Base-by-base conservation (phyloP, 2,888 invertebrate genomes). In the Teleogryllus oceanicus region DNA sequence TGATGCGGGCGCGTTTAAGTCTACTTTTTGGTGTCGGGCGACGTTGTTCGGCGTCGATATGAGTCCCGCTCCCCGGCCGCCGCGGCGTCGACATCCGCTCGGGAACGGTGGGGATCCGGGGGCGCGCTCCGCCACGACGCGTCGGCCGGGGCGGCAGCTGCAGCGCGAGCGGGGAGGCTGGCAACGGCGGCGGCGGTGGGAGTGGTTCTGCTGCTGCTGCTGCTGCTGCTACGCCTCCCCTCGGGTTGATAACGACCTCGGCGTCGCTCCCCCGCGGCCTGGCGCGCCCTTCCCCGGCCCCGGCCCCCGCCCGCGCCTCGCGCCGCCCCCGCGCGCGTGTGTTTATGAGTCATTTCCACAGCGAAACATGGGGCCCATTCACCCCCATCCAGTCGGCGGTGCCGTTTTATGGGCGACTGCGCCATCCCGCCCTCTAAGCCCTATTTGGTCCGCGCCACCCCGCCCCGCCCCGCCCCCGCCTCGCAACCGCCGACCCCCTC, bases 361-460 rank as follows among this genome's bases (percentile, higher is more conserved):
- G 62, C 62, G 62, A 62, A 62, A 62, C 62, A 62, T 62, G 62
- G 62, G 62, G 62, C 62, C 62, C 62, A 62, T 62, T 62, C 62
- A 62, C 62, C 62, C 62, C 62, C 62, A 62, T 62, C 62, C 62
- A 13, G 62, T 62, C 62, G 62, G 13, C 62, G n/a, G 62, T 13
- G 62, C n/a, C 62, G 62, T 62, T 62, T 62, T 62, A 62, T 62
- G 62, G 62, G 62, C 62, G 62, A 12, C 62, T 62, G 62, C 62
- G 62, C 62, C 62, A 62, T 62, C 62, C 62, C 62, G 62, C 62
- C 62, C 62, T 62, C 62, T 62, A 62, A 62, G 62, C 62, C n/a
- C 62, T 62, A 62, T 62, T 62, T 62, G 62, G 62, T 62, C 16
- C 62, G 62, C 62, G n/a, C 62, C 62, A 3, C 62, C n/a, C n/a